These are phyloP conservation scores for Alviniconcha strummeri DNA, from an alignment of 2,888 invertebrate species.

Conservation along the genomic window DNA sequence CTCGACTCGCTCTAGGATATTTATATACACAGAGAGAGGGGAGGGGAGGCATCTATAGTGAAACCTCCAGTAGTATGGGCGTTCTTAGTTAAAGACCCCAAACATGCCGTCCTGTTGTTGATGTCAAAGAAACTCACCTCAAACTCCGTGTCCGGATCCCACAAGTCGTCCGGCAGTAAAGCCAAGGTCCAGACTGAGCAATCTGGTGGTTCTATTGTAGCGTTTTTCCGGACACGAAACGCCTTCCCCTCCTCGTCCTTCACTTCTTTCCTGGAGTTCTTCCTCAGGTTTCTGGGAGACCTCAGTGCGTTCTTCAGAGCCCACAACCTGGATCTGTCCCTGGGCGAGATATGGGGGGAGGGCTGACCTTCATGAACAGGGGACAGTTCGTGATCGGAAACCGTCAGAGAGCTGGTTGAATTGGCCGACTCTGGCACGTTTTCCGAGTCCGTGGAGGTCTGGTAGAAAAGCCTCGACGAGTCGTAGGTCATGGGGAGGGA, in stretches of 20 bases:
- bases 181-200: conserved; percentile 33
- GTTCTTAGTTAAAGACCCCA: too few relatives aligned
- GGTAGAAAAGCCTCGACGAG: neutral
- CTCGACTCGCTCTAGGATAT: too few relatives aligned
- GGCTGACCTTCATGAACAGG: neutral
- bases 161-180: conserved; percentile 36
- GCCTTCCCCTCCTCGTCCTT: conserved; percentile 11
- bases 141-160: conserved; percentile 44
- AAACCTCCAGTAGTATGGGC: too few relatives aligned
- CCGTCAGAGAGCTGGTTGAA: neutral
- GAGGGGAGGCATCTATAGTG: too few relatives aligned
- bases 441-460: conserved; percentile 38
- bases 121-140: conserved; percentile 45
- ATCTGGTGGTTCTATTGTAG: conserved; percentile 34
- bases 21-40: too few relatives aligned
- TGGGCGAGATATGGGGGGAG: conserved; percentile 29
- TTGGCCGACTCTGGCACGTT: conserved; percentile 5
- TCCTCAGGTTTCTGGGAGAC: conserved; percentile 43
- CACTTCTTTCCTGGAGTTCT: conserved; percentile 31
- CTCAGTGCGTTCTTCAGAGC: conserved; percentile 43
- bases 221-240: conserved; percentile 32
- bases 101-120: too few relatives aligned
- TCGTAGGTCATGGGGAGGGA: conserved; percentile 4
- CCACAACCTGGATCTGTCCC: conserved; percentile 36
- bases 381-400: conserved; percentile 4